Evolutionary conservation across 2,797 vertebrate genomes (phyloP).

Genomic region (Taenioides sp.): DNA sequence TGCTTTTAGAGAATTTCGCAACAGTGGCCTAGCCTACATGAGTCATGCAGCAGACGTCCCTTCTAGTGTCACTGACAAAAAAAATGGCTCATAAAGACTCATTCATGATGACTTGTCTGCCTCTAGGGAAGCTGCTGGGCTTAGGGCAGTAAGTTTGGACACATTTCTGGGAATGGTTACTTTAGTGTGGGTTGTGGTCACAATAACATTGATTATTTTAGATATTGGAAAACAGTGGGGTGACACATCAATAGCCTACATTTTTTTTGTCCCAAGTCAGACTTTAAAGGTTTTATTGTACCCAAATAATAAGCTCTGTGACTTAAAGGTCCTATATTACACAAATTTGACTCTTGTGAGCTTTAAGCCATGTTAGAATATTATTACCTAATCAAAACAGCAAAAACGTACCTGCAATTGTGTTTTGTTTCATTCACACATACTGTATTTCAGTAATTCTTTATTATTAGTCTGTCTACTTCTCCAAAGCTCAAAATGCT

Average conservation of each 20-base stretch:
- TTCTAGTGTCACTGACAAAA: constrained; percentile 41
- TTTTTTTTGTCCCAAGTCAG: too few relatives aligned
- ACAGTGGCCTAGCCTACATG: constrained; percentile 47
- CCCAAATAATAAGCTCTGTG: neutral
- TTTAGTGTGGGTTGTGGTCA: constrained; percentile 1
- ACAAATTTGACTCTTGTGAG: too few relatives aligned
- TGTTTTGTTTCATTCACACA: too few relatives aligned
- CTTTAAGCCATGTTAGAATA: too few relatives aligned
- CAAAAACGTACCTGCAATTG: too few relatives aligned
- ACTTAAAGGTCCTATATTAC: neutral
- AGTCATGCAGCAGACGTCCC: constrained; percentile 64
- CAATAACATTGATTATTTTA: neutral
- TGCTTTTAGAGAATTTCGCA: constrained; percentile 57
- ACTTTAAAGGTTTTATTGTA: neutral
- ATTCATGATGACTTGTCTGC: constrained; percentile 54
- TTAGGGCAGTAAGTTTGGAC: constrained; percentile 19
- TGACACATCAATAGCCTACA: neutral
- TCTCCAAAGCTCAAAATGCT: too few relatives aligned
- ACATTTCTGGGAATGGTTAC: neutral
- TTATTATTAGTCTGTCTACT: too few relatives aligned
- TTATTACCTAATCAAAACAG: too few relatives aligned
- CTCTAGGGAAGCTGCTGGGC: constrained; percentile 17
- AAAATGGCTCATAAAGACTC: constrained; percentile 53
- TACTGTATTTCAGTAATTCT: too few relatives aligned
- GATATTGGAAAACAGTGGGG: neutral